Base-by-base conservation (phyloP, 2,888 invertebrate species). In the Philopedon plagiatum region DNA sequence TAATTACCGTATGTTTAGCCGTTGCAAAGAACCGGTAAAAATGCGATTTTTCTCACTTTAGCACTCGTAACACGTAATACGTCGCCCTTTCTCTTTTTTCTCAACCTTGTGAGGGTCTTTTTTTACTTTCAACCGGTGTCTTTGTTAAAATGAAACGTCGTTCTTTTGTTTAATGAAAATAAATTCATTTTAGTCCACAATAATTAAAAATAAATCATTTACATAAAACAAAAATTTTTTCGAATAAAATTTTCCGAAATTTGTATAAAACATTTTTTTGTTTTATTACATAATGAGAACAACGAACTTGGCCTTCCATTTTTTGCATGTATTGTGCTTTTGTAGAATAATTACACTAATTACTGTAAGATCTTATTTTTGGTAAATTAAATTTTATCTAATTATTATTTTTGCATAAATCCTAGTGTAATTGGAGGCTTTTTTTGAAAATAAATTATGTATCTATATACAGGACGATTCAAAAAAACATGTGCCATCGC, bases 31-130 rank as follows among this genome's bases (percentile, higher is more conserved):
- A 9, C 37, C 9, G 2, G 11, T 54, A 54, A 54, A 51, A 54
- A 54, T 29, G 9, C 4, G 18, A 54, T 54, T 54, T 54, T 54
- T 54, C 51, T 29, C 51, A 29, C 51, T 54, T 9, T 18, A 29
- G 0, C 51, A 18, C 29, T 29, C n/a, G 15, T 15, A 51, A 13
- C 5, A 4, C 26, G 26, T 51, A 54, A 54, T 54, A 29, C 18
- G 29, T 54, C 18, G 29, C 51, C 51, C 51, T 29, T 54, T 54
- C 51, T 54, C 51, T 54, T 54, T 32, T 54, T 54, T 54, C 29
- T 29, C 15, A 54, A 29, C 51, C 51, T 54, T 54, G 51, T 11
- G 9, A 5, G 4, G 15, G 29, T 29, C 46, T 54, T 54, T 26
- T 54, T 54, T 54, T 15, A 54, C 51, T 54, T 54, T 54, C 51